Evolutionary conservation across 2,113 vertebrate genomes (phyloP).

Genomic region (Cranoglanis bouderius): DNA sequence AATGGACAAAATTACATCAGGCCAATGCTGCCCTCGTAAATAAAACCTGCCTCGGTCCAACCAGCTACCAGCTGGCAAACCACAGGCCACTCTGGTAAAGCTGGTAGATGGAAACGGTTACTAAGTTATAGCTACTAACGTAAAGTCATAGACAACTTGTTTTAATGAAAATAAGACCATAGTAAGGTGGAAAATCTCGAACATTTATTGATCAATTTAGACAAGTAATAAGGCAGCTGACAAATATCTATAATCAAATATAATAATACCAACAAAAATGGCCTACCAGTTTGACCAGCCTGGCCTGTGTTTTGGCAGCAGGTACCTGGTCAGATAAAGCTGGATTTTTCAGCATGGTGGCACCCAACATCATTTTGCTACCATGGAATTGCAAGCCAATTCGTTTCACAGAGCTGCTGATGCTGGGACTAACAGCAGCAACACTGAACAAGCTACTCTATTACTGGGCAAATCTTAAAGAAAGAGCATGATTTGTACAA

Average conservation of each 20-base stretch:
- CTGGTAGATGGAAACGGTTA: neutral
- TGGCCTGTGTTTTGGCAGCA: neutral
- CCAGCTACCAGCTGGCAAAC: neutral
- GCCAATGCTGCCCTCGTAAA: neutral
- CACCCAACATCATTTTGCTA: neutral
- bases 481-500: neutral
- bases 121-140: neutral
- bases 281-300: neutral
- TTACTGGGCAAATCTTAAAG: neutral
- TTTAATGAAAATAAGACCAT: neutral
- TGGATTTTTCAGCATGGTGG: neutral
- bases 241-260: no score
- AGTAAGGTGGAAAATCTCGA: neutral
- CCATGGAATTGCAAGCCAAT: neutral
- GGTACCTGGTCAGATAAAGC: neutral
- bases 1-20: neutral
- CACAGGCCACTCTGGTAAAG: neutral
- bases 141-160: neutral
- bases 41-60: neutral
- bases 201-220: neutral
- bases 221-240: neutral
- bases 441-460: neutral
- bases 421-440: neutral
- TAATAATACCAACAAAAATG: neutral
- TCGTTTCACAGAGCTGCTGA: neutral